Evolutionary conservation across 1,140 invertebrate species (phyloP).

Genomic region (Temnothorax curvispinosus): DNA sequence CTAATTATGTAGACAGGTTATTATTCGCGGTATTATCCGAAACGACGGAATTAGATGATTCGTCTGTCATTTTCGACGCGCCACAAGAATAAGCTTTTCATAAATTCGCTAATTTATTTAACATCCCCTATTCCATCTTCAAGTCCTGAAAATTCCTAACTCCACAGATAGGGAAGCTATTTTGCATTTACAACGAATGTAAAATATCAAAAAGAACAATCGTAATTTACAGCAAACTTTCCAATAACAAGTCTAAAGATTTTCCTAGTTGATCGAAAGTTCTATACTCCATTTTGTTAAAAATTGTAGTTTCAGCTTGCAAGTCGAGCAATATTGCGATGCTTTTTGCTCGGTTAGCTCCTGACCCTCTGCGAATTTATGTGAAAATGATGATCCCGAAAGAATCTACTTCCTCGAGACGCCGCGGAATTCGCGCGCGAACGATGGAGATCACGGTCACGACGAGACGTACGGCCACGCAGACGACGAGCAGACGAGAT

Average conservation of each 20-base stretch:
- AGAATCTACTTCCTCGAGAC: background rate
- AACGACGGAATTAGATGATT: constrained; percentile 30
- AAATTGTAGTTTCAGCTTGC: background rate
- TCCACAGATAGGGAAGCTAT: background rate
- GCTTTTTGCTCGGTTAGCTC: background rate
- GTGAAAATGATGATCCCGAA: background rate
- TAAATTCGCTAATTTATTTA: constrained; percentile 24
- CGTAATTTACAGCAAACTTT: background rate
- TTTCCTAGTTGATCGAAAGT: background rate
- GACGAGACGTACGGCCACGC: background rate
- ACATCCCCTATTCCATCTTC: background rate
- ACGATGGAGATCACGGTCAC: background rate
- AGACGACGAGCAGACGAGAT: constrained; percentile 9
- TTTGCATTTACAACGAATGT: background rate
- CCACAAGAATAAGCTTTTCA: constrained; percentile 30
- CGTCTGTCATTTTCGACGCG: constrained; percentile 29
- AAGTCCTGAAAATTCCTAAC: background rate
- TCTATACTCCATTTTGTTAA: background rate
- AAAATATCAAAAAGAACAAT: background rate
- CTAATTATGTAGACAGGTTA: constrained; percentile 32
- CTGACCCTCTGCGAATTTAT: background rate
- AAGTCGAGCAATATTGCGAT: too few relatives aligned
- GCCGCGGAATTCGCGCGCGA: background rate
- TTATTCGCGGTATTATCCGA: constrained; percentile 30
- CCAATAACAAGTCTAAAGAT: background rate